Evolutionary conservation across 2,797 vertebrate genomes (phyloP).

Genomic region (Mareca penelope): DNA sequence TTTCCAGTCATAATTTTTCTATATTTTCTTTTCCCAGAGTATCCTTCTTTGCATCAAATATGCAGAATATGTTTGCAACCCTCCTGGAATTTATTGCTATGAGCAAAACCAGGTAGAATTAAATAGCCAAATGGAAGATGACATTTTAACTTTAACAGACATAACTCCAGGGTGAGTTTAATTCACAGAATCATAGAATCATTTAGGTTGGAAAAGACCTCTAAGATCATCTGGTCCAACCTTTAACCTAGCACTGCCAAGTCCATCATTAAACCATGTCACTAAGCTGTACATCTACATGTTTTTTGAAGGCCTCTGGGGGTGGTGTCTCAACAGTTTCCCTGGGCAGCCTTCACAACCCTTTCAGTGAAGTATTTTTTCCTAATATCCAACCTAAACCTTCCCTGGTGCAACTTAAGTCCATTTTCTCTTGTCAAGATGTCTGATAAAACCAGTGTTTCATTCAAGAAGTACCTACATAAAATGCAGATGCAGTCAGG

Average conservation of each 20-base stretch:
- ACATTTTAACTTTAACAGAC: neutral
- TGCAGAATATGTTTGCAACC: neutral
- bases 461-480: neutral
- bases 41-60: accelerated
- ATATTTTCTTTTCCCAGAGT: neutral
- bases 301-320: too few relatives aligned
- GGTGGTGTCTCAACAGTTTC: too few relatives aligned
- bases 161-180: neutral
- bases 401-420: too few relatives aligned
- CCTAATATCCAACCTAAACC: too few relatives aligned
- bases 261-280: too few relatives aligned
- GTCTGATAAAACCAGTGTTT: neutral
- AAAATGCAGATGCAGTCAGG: neutral
- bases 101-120: neutral
- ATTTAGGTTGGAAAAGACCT: too few relatives aligned
- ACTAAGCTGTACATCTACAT: too few relatives aligned
- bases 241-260: too few relatives aligned
- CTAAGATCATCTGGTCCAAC: too few relatives aligned
- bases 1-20: neutral
- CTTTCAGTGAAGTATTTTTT: too few relatives aligned
- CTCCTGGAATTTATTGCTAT: neutral
- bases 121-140: neutral
- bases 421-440: neutral
- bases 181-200: neutral
- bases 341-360: too few relatives aligned